phyloP scores from a whole-genome alignment of 2,113 vertebrate genomes.

The Phainopepla nitens region DNA sequence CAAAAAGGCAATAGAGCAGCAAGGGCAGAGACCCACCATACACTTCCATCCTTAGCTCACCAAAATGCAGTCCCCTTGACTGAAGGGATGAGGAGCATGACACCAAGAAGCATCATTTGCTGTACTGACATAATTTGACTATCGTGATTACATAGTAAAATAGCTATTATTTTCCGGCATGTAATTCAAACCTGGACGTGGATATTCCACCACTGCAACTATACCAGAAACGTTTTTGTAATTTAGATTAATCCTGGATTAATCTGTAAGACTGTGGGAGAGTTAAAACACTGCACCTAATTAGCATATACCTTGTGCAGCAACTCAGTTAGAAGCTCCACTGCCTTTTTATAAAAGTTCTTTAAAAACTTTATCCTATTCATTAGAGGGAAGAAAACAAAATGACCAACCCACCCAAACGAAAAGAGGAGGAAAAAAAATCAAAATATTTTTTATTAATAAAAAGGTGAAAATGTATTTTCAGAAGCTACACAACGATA shows the following conservation, averaged over 20 bases:
- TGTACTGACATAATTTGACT: not conserved
- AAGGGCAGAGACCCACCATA: not conserved
- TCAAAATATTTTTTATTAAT: not conserved
- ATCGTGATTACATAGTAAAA: not conserved
- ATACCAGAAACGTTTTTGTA: not conserved
- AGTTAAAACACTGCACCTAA: not conserved
- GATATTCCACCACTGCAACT: not conserved
- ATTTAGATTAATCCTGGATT: not conserved
- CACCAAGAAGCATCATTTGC: not conserved
- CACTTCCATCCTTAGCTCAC: not conserved
- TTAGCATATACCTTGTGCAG: not conserved
- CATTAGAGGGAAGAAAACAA: not conserved
- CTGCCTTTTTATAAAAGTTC: not conserved
- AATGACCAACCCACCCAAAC: not conserved
- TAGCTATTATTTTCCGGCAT: not conserved
- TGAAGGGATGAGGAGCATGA: not conserved
- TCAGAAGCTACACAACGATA: rapidly evolving
- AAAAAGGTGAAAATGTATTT: not conserved
- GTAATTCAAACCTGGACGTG: not conserved
- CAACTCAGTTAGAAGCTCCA: not conserved
- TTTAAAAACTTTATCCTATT: not conserved
- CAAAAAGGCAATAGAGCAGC: not conserved
- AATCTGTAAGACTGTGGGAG: not conserved
- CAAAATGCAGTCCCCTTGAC: not conserved
- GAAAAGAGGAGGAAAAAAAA: rapidly evolving